phyloP scores from a whole-genome alignment of 2,888 invertebrate species.

The Lasius fuliginosus region DNA sequence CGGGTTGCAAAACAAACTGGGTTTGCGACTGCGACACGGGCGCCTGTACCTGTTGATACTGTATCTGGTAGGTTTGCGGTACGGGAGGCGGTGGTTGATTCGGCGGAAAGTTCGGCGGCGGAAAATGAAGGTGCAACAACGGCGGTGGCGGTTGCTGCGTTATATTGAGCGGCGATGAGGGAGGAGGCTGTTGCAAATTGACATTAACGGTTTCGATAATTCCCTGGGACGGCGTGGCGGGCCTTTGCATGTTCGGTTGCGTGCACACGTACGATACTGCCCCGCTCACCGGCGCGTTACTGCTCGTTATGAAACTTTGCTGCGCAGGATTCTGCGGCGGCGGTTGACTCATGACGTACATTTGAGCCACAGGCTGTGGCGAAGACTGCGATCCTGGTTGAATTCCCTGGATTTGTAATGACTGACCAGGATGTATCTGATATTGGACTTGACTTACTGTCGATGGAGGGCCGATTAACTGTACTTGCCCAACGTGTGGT shows the following conservation, averaged over 20 bases:
- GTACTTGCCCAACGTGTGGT: slow-evolving; percentile 83
- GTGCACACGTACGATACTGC: slow-evolving; percentile 85
- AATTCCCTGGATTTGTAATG: slow-evolving; percentile 83
- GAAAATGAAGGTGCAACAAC: slow-evolving; percentile 83
- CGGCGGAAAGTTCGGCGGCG: slow-evolving; percentile 84
- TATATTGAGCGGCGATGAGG: slow-evolving; percentile 79
- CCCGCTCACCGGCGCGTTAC: slow-evolving; percentile 79
- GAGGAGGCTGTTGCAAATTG: slow-evolving; percentile 85
- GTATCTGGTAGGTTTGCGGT: slow-evolving; percentile 85
- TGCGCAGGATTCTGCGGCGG: slow-evolving; percentile 81
- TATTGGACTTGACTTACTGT: slow-evolving; percentile 85
- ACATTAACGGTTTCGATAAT: slow-evolving; percentile 83
- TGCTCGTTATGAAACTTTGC: slow-evolving; percentile 80
- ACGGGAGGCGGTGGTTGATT: slow-evolving; percentile 85
- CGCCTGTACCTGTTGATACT: slow-evolving; percentile 83
- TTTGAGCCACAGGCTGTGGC: slow-evolving; percentile 84
- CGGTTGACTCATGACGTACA: slow-evolving; percentile 85
- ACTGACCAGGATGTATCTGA: slow-evolving; percentile 84
- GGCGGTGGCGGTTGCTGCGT: slow-evolving; percentile 84
- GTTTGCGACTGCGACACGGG: slow-evolving; percentile 81
- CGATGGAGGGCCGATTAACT: slow-evolving; percentile 85
- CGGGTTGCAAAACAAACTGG: slow-evolving; percentile 83
- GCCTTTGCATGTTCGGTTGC: slow-evolving; percentile 81
- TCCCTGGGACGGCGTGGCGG: slow-evolving; percentile 82
- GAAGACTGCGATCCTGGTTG: slow-evolving; percentile 83